phyloP scores from a whole-genome alignment of 1,140 invertebrate genomes.

The Mactra quadrangularis region DNA sequence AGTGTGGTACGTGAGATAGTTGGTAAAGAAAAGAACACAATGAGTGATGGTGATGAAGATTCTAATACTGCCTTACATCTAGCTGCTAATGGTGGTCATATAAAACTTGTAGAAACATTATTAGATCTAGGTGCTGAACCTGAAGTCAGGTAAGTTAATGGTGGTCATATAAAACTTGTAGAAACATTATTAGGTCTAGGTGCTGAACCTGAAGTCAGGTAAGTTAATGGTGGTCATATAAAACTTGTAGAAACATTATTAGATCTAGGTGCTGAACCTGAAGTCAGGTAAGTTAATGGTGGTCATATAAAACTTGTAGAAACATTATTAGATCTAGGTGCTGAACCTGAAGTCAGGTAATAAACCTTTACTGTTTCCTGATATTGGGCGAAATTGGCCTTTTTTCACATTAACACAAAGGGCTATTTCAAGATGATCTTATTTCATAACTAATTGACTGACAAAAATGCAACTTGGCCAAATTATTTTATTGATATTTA shows the following conservation, averaged over 20 bases:
- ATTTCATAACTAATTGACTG: too few species aligned
- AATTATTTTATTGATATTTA: too few species aligned
- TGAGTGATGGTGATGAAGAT: constrained; percentile 87
- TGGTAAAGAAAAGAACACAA: constrained; percentile 74
- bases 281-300: constrained; percentile 36
- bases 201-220: constrained; percentile 71
- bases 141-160: constrained; percentile 36
- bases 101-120: constrained; percentile 74
- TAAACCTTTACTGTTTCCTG: too few species aligned
- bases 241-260: constrained; percentile 76
- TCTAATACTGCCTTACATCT: constrained; percentile 85
- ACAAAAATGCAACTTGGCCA: too few species aligned
- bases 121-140: constrained; percentile 80
- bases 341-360: constrained; percentile 68
- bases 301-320: constrained; percentile 79
- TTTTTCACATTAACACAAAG: too few species aligned
- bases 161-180: constrained; percentile 79
- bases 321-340: constrained; percentile 79
- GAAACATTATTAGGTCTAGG: constrained; percentile 77
- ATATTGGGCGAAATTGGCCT: too few species aligned
- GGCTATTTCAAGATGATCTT: too few species aligned
- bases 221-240: constrained; percentile 73
- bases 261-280: constrained; percentile 78
- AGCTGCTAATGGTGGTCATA: constrained; percentile 80
- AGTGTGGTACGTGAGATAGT: constrained; percentile 72